Evolutionary conservation across 2,113 vertebrate species (phyloP).

Genomic region (Sitta europaea): DNA sequence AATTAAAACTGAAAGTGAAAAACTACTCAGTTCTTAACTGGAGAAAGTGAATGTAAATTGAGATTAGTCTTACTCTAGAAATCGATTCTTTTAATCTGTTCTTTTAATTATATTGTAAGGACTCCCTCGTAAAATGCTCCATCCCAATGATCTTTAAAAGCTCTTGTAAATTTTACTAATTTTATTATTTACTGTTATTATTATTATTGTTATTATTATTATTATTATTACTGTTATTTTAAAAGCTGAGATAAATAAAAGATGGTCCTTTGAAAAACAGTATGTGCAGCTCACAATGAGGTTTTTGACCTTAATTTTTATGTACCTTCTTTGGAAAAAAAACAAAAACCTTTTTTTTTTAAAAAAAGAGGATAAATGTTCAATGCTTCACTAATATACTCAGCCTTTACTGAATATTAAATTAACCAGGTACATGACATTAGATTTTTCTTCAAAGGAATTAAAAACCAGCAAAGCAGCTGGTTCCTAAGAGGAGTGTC

Average conservation of each 20-base stretch:
- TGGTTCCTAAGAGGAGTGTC: not conserved
- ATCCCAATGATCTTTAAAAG: not conserved
- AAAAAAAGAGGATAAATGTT: not conserved
- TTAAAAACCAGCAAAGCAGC: not conserved
- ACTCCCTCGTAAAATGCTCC: not conserved
- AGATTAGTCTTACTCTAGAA: not conserved
- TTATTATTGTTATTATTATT: not conserved
- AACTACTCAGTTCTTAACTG: not conserved
- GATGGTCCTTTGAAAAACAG: not conserved
- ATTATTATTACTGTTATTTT: not conserved
- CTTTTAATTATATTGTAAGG: not conserved
- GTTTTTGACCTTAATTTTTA: not conserved
- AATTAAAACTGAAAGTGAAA: not conserved
- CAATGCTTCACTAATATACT: not conserved
- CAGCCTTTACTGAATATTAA: not conserved
- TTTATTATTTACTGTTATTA: too few relatives aligned
- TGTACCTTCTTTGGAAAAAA: not conserved
- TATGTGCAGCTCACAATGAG: not conserved
- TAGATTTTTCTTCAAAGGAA: not conserved
- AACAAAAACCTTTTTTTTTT: accelerated
- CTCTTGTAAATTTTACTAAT: not conserved
- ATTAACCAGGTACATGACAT: not conserved
- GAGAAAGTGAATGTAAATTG: not conserved
- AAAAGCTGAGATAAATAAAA: not conserved
- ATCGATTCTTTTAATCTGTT: not conserved